Evolutionary conservation across 2,113 vertebrate species (phyloP), one percentile per base, ranked within the genome.

Genomic region (Acanthochromis polyacanthus): DNA sequence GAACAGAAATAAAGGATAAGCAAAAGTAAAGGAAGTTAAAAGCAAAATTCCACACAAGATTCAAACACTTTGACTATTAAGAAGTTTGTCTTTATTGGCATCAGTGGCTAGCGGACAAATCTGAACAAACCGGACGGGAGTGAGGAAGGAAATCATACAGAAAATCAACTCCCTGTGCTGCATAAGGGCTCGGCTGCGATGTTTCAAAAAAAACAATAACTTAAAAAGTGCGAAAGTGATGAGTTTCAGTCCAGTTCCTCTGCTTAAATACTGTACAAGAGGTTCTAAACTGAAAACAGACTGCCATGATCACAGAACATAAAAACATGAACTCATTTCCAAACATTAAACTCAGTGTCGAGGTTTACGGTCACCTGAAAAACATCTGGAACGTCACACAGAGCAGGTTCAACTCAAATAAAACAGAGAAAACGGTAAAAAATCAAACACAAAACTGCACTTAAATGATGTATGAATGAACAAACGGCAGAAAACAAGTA

Each of bases 71-170:
- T 46, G 6, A 73, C 70, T 88, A 70, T 88, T 90, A 86, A 90
- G 75, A 91, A 70, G 67, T 88, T 92, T 75, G 70, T 89, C 89
- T 91, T 95, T 94, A 95, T 93, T 94, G 90, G 91, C 89, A 91
- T 94, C 93, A 90, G 85, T 91, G 84, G 86, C 79, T 67, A 87
- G 87, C 80, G 38, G 78, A 84, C 52, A 82, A 63, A 76, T 53
- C 17, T 57, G 32, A 86, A 71, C 56, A 72, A 78, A 88, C 45
- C 81, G 81, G 69, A 85, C 58, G 73, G 14, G 72, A 60, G 71
- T 58, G 72, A 60, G 71, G 61, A 67, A 79, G 19, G 28, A 65
- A 75, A 72, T 22, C 60, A 0, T 73, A 78, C 50, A 55, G 32
- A 67, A 30, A 73, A 73, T 74, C 56, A 82, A 67, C 74, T 91